These are phyloP conservation scores for Aphelinus certus DNA, from an alignment of 1,140 invertebrate genomes.

Conservation along the genomic window DNA sequence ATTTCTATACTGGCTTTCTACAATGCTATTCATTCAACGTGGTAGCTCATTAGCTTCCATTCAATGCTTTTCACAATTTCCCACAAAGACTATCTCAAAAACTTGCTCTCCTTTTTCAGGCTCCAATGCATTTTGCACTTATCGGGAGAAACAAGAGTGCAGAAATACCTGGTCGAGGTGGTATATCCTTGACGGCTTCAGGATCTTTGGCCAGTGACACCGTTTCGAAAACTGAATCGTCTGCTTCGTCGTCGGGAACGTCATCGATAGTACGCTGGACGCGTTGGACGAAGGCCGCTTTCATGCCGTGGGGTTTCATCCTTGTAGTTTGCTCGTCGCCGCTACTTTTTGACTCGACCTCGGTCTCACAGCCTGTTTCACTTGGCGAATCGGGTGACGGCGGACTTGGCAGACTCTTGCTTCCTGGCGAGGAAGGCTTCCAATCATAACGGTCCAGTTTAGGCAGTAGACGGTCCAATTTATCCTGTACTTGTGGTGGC, in stretches of 20 bases:
- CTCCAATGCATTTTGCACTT: no score
- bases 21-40: no score
- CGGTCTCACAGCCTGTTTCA: slow-evolving; percentile 25
- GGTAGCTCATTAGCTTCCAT: no score
- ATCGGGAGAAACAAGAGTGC: no score
- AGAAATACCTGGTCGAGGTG: slow-evolving; percentile 45
- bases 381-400: slow-evolving; percentile 11
- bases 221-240: slow-evolving; percentile 61
- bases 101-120: no score
- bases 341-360: slow-evolving; percentile 31
- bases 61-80: no score
- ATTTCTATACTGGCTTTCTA: no score
- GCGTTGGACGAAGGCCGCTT: slow-evolving; percentile 52
- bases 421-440: slow-evolving; percentile 20
- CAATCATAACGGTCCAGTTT: not conserved
- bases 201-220: slow-evolving; percentile 42
- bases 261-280: slow-evolving; percentile 57
- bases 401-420: slow-evolving; percentile 34
- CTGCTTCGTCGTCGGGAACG: slow-evolving; percentile 58
- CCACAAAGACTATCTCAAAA: no score
- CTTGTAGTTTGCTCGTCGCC: slow-evolving; percentile 24
- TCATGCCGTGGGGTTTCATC: not conserved
- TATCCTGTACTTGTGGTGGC: no score
- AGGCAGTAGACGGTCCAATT: not conserved
- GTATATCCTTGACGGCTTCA: slow-evolving; percentile 34